These are phyloP conservation scores for Python bivittatus DNA, from an alignment of 2,113 vertebrate species.

Conservation along the genomic window DNA sequence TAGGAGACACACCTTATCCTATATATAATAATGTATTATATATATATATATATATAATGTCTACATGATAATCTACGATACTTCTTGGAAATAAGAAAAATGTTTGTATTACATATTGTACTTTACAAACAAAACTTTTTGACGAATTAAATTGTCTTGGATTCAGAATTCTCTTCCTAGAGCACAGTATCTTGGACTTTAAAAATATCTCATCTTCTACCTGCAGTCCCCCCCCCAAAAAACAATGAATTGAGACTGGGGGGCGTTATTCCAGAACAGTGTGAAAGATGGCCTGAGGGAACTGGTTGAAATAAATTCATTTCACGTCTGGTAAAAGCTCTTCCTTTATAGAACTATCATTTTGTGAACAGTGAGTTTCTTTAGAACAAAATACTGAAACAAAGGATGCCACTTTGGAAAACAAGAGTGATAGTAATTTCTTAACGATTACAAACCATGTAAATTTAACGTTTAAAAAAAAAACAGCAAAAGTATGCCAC, in stretches of 20 bases:
- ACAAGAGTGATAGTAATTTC: background rate
- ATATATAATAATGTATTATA: background rate
- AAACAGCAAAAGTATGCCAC: background rate
- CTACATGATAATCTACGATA: background rate
- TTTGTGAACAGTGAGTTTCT: background rate
- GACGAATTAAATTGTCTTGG: background rate
- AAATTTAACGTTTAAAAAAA: background rate
- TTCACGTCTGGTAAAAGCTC: no score
- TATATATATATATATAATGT: background rate
- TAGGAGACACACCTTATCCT: background rate
- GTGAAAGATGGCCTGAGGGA: no score
- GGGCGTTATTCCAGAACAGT: background rate
- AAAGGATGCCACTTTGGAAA: background rate
- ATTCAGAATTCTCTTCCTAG: background rate
- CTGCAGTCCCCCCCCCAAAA: background rate
- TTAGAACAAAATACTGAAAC: background rate
- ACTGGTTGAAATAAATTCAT: no score
- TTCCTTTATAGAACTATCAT: background rate
- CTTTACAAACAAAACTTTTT: background rate
- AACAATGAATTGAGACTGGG: no score
- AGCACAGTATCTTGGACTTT: background rate
- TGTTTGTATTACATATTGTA: background rate
- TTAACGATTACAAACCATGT: background rate
- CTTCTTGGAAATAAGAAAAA: background rate
- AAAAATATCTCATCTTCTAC: background rate